A percentile compares a stretch with the other conserved stretches of the same genome.
phyloP scores from a whole-genome alignment of 1,140 invertebrate genomes.

The Lethrus apterus region DNA sequence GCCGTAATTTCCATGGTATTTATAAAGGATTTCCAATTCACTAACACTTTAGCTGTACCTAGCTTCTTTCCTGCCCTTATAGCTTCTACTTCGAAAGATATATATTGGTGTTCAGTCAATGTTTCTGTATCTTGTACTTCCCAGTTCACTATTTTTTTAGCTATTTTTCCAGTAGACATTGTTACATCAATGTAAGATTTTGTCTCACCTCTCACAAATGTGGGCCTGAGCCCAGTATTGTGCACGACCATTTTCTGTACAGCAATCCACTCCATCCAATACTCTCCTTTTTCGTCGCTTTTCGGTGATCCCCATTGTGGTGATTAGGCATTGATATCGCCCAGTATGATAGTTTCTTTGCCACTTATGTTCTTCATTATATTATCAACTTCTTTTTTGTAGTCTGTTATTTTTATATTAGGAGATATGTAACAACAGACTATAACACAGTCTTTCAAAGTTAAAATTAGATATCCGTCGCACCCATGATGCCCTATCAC shows the following conservation, averaged over 20 bases:
- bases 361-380: not conserved
- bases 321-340: constrained; percentile 18
- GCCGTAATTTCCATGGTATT: not conserved
- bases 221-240: constrained; percentile 3
- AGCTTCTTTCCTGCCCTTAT: not conserved
- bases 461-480: not conserved
- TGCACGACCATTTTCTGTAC: not conserved
- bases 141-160: constrained; percentile 1
- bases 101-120: not conserved
- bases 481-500: not conserved
- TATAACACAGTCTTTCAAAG: not conserved
- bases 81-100: not conserved
- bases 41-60: too few species aligned
- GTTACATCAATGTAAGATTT: constrained; percentile 5
- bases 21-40: not conserved
- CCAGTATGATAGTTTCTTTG: constrained; percentile 2
- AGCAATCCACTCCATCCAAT: constrained; percentile 8
- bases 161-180: not conserved
- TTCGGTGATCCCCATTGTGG: constrained; percentile 8
- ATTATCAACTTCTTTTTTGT: constrained; percentile 2
- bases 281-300: constrained; percentile 1
- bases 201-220: constrained; percentile 4
- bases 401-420: not conserved
- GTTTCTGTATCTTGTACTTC: not conserved
- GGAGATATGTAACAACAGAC: constrained; percentile 1